A percentile compares a stretch with the other conserved stretches of the same genome.
Evolutionary conservation across 2,113 vertebrate genomes (phyloP).

Genomic region (Thalassarche chlororhynchos): DNA sequence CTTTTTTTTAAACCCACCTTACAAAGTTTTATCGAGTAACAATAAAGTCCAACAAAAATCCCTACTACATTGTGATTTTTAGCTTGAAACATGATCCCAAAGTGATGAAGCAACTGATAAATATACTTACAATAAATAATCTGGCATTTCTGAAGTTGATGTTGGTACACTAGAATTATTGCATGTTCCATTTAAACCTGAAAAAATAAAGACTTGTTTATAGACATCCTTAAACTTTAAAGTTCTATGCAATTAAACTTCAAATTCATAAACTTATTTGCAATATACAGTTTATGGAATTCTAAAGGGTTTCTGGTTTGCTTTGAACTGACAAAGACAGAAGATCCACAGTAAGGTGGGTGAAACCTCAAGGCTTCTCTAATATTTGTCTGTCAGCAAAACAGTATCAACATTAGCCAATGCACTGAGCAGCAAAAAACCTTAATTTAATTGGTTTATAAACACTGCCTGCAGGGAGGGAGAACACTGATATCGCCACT

Average conservation of each 20-base stretch:
- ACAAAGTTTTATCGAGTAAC: neutral
- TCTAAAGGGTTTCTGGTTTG: neutral
- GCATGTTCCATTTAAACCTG: slow-evolving; percentile 87
- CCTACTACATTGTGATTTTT: neutral
- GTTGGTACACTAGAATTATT: slow-evolving; percentile 83
- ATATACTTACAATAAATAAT: slow-evolving; percentile 92
- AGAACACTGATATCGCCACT: neutral
- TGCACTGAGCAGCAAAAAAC: accelerated
- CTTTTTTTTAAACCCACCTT: neutral
- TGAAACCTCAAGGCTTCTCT: neutral
- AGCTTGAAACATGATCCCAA: neutral
- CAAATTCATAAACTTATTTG: neutral
- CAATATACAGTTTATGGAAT: neutral
- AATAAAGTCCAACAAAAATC: neutral
- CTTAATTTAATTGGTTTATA: neutral
- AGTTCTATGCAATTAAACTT: neutral
- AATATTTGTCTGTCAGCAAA: neutral
- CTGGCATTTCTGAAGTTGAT: slow-evolving; percentile 86
- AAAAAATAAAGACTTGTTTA: neutral
- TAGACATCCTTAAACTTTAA: slow-evolving; percentile 2
- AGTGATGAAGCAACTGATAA: neutral
- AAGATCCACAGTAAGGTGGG: neutral
- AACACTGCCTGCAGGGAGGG: neutral
- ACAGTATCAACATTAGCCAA: neutral
- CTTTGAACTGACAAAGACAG: neutral